These are phyloP conservation scores for Onychomys arenicola DNA, from an alignment of 2,797 vertebrate genomes.

Conservation along the genomic window DNA sequence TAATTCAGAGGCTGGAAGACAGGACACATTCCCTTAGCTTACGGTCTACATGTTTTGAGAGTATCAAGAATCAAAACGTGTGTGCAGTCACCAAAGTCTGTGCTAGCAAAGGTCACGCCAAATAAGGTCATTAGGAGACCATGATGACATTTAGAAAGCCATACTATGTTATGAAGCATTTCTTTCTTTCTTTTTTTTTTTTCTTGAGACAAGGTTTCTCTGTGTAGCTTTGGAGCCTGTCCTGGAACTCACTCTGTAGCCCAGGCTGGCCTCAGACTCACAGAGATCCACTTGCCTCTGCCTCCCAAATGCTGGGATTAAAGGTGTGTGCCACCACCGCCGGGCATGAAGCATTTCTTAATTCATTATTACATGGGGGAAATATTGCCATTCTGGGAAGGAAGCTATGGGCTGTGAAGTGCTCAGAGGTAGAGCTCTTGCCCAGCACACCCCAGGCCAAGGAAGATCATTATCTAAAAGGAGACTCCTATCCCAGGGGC, in stretches of 20 bases:
- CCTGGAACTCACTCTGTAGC: too few relatives aligned
- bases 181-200: background rate
- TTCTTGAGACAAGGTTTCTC: too few relatives aligned
- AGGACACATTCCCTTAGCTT: background rate
- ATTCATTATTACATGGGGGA: background rate
- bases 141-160: constrained; percentile 34
- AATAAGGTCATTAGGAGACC: background rate
- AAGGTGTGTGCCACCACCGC: too few relatives aligned
- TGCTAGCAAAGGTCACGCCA: background rate
- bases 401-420: background rate
- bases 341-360: background rate
- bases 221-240: too few relatives aligned
- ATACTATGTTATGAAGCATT: constrained; percentile 33
- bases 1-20: constrained; percentile 35
- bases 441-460: too few relatives aligned
- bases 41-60: constrained; percentile 15
- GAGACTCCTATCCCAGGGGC: background rate
- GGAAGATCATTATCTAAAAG: background rate
- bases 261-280: too few relatives aligned
- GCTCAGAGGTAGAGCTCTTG: background rate
- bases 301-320: too few relatives aligned
- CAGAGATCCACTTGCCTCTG: too few relatives aligned
- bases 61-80: constrained; percentile 6
- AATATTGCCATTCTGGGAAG: background rate
- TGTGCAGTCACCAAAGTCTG: constrained; percentile 28